Percentiles rank a stretch among this genome's conserved stretches.
Conservation (phyloP, 23 tunicate species). For the Diplosoma virens region DNA sequence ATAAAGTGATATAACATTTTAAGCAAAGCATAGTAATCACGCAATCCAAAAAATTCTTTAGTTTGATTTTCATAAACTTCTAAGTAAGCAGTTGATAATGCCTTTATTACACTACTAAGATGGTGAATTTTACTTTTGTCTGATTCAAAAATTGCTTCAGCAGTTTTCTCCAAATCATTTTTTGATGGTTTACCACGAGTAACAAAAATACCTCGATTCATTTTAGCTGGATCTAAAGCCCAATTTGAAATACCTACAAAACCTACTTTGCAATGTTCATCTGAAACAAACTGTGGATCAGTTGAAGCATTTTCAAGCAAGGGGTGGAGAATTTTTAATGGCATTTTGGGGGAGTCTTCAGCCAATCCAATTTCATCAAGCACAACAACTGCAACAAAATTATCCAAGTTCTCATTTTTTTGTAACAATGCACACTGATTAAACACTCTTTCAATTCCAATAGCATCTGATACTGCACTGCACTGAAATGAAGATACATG, state of each 20-base stretch:
- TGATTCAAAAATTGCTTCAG: conserved; percentile 42
- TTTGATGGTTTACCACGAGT: conserved; percentile 46
- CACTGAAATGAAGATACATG: conserved; percentile 70
- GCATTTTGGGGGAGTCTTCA: conserved; percentile 81
- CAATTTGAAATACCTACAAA: conserved; percentile 76
- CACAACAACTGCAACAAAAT: conserved; percentile 61
- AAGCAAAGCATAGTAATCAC: conserved; percentile 49
- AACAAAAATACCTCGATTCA: conserved; percentile 71
- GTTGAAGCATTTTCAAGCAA: conserved; percentile 60
- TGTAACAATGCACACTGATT: conserved; percentile 61
- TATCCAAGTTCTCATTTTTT: conserved; percentile 26
- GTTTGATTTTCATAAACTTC: conserved; percentile 26
- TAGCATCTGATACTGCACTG: conserved; percentile 69
- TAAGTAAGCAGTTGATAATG: conserved; percentile 40
- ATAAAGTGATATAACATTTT: conserved; percentile 29
- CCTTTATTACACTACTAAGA: neutral
- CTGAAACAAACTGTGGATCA: conserved; percentile 5
- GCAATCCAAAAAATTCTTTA: conserved; percentile 51
- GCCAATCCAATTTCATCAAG: conserved; percentile 80
- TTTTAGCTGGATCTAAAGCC: conserved; percentile 70
- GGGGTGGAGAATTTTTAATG: conserved; percentile 66
- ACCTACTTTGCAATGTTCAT: conserved; percentile 38
- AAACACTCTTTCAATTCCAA: conserved; percentile 61
- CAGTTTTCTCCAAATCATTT: conserved; percentile 39
- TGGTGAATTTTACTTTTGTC: conserved; percentile 12